Base-by-base conservation (phyloP, 1,140 invertebrate genomes). In the Pogonomyrmex barbatus region DNA sequence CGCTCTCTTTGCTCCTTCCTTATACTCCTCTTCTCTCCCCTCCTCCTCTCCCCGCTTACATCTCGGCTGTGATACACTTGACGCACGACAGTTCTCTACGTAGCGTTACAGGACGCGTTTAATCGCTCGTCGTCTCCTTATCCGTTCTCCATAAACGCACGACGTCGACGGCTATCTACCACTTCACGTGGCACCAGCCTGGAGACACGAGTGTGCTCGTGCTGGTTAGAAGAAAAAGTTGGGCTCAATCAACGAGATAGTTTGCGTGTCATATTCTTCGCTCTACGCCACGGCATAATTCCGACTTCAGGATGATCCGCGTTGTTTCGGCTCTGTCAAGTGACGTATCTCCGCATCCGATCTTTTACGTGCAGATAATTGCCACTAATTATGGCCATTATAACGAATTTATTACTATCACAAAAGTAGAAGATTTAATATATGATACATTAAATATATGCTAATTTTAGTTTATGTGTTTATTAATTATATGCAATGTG, bases 181-280 rank as follows among this genome's bases (percentile, higher is more conserved):
- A 91, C 91, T 91, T 90, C 90, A 91, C 86, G 87, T 78, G 88
- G 86, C 90, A 86, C 76, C 90, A 86, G 82, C 68, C 86, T 84
- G 70, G 68, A 73, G 76, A 63, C 81, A 78, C 88, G 86, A 90
- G 89, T 88, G 86, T 63, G 54, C 87, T 87, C 71, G 58, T 68
- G 56, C 30, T 71, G 8, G 68, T 24, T 33, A 39, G 62, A 75
- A 60, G 75, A 84, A 88, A 90, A 86, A 81, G 45, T 58, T 73
- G 45, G 71, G 33, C 62, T 86, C 82, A 63, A 90, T 90, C 89
- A 88, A 88, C 87, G 76, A 86, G 86, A 90, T 90, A 88, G 85
- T 90, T 90, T 83, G 77, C 89, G 85, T 56, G 76, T 52, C 73
- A 82, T 65, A 50, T 67, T 60, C 60, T 33, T 36, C n/a, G 60